Conservation (phyloP, 2,888 invertebrate species). For the Calliscelio sp. region DNA sequence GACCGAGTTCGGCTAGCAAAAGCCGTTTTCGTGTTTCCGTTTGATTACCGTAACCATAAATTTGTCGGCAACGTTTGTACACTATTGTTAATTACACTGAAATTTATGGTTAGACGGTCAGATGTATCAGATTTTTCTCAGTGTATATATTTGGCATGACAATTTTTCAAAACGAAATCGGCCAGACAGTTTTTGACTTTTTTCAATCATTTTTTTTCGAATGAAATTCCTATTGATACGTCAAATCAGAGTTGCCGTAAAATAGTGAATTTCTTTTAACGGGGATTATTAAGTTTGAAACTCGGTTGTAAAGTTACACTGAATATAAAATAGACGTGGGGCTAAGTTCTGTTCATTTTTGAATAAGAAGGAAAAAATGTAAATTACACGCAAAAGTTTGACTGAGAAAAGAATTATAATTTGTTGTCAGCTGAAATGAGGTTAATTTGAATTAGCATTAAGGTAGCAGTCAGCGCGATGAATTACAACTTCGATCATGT, state of each 20-base stretch:
- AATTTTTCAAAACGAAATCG: conserved; percentile 54
- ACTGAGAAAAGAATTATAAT: conserved; percentile 43
- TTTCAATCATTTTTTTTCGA: background rate
- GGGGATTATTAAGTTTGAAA: conserved; percentile 57
- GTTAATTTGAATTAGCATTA: conserved; percentile 46
- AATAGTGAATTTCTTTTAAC: conserved; percentile 51
- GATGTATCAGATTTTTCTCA: conserved; percentile 39
- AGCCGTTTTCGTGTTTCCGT: background rate
- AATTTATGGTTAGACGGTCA: conserved; percentile 7
- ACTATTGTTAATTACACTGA: background rate
- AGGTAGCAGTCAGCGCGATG: background rate
- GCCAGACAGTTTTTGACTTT: background rate
- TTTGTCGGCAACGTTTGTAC: background rate
- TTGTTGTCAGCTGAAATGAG: conserved; percentile 38
- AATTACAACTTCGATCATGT: conserved; percentile 28
- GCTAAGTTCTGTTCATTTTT: conserved; percentile 36
- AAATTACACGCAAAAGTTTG: conserved; percentile 41
- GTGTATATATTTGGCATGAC: conserved; percentile 37
- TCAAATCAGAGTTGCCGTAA: conserved; percentile 52
- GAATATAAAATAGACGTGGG: conserved; percentile 42
- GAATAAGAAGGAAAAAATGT: conserved; percentile 39
- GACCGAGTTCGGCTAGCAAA: background rate
- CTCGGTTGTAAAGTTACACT: conserved; percentile 57
- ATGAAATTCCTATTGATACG: conserved; percentile 31
- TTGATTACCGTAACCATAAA: conserved; percentile 5